A percentile compares a stretch with the other conserved stretches of the same genome.
These are phyloP conservation scores for Bruchidius siliquastri DNA, from an alignment of 2,888 invertebrate genomes.

Conservation along the genomic window DNA sequence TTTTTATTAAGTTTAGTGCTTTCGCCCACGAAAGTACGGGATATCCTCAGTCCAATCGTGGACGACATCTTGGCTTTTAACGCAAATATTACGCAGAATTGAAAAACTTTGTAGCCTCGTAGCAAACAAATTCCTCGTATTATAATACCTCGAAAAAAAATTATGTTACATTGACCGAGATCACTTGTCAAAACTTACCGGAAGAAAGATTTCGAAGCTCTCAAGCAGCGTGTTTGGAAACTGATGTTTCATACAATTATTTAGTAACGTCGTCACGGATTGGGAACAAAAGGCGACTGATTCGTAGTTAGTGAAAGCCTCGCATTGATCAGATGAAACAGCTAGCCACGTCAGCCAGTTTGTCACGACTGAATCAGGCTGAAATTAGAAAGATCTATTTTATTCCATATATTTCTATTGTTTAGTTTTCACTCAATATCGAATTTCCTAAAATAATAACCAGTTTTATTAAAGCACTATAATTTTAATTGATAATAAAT, in stretches of 20 bases:
- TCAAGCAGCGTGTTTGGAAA: constrained; percentile 59
- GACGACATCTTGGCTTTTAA: too few relatives aligned
- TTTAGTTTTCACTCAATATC: too few relatives aligned
- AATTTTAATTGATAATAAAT: too few relatives aligned
- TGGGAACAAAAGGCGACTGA: constrained; percentile 23
- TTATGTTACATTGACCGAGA: neutral
- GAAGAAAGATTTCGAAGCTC: constrained; percentile 66
- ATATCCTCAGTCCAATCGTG: too few relatives aligned
- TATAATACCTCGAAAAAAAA: neutral
- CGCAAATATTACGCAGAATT: too few relatives aligned
- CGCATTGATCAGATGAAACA: constrained; percentile 30
- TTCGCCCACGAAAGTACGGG: too few relatives aligned
- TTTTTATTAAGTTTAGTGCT: too few relatives aligned
- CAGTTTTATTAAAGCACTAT: too few relatives aligned
- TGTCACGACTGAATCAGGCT: constrained; percentile 60
- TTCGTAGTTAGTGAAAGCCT: constrained; percentile 22
- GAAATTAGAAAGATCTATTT: constrained; percentile 27
- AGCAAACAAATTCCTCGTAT: too few relatives aligned
- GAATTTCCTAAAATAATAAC: too few relatives aligned
- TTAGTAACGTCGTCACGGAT: constrained; percentile 46
- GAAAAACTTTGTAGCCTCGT: too few relatives aligned
- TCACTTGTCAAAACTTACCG: constrained; percentile 47
- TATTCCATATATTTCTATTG: too few relatives aligned
- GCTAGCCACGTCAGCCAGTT: constrained; percentile 59
- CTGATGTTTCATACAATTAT: constrained; percentile 52